Percentiles rank a stretch among this genome's conserved stretches.
Evolutionary conservation across 2,113 vertebrate species (phyloP).

Genomic region (Malurus melanocephalus): DNA sequence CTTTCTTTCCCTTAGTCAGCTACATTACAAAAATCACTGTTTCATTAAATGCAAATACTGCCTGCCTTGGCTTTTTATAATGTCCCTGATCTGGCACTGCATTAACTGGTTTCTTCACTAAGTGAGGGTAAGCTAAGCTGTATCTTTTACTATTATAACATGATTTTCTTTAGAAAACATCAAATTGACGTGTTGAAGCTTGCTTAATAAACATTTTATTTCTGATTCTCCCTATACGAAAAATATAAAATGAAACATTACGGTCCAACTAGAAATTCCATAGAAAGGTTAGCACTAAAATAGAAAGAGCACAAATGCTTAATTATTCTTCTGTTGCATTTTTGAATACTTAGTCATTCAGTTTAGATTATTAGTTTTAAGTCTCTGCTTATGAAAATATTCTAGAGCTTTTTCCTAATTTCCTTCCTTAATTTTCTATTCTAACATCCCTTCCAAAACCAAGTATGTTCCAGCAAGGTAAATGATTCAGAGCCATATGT

Average conservation of each 20-base stretch:
- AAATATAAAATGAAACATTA: not conserved
- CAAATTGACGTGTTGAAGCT: not conserved
- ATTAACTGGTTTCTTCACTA: slow-evolving; percentile 34
- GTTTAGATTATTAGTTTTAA: not conserved
- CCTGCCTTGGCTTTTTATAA: slow-evolving; percentile 47
- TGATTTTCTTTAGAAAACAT: not conserved
- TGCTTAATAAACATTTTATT: not conserved
- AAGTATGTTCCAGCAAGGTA: not conserved
- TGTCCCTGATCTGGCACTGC: not conserved
- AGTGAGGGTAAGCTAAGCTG: not conserved
- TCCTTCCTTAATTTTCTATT: not conserved
- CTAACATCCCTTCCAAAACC: not conserved
- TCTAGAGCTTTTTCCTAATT: not conserved
- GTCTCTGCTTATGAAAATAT: not conserved
- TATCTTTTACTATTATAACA: not conserved
- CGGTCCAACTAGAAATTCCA: not conserved
- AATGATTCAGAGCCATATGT: not conserved
- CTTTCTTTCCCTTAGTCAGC: slow-evolving; percentile 64
- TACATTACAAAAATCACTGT: slow-evolving; percentile 49
- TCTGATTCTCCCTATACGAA: not conserved
- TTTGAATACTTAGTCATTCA: not conserved
- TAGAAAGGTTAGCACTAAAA: not conserved
- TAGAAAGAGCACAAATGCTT: not conserved
- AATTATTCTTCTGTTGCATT: not conserved
- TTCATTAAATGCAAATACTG: slow-evolving; percentile 66